Evolutionary conservation across 1,140 invertebrate genomes (phyloP).

Genomic region (Cephus cinctus): DNA sequence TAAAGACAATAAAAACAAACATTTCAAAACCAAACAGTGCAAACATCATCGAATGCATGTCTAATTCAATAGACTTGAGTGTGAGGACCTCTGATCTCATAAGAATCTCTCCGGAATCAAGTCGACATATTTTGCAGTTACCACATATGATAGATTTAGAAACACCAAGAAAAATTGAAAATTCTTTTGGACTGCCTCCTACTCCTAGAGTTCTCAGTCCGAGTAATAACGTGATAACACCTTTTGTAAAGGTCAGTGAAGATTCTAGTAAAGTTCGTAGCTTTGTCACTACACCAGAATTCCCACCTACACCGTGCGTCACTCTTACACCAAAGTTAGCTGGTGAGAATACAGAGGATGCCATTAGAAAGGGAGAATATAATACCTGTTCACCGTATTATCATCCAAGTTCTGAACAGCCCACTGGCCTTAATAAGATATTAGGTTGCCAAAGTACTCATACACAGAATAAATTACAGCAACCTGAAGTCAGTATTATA

Average conservation of each 20-base stretch:
- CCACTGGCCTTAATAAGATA: background rate
- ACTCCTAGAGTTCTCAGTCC: constrained; percentile 48
- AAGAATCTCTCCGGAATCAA: constrained; percentile 22
- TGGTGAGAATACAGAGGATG: constrained; percentile 25
- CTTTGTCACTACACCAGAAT: constrained; percentile 45
- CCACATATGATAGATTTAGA: constrained; percentile 32
- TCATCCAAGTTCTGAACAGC: constrained; percentile 30
- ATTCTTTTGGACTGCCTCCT: constrained; percentile 36
- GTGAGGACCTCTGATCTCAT: constrained; percentile 5
- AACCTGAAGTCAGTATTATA: too few relatives aligned
- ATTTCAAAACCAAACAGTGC: constrained; percentile 6
- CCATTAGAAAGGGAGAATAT: constrained; percentile 22
- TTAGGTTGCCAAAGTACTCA: background rate
- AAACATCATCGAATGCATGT: background rate
- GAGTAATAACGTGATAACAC: constrained; percentile 29
- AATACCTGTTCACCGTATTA: constrained; percentile 38
- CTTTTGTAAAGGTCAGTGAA: constrained; percentile 25
- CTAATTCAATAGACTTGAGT: background rate
- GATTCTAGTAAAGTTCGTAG: constrained; percentile 37
- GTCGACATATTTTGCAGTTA: constrained; percentile 16
- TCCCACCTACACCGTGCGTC: constrained; percentile 46
- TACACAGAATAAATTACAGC: background rate
- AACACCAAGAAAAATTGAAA: constrained; percentile 42
- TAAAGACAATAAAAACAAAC: constrained; percentile 29
- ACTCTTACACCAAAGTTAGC: constrained; percentile 37